phyloP scores from a whole-genome alignment of 2,888 invertebrate genomes.

The Dysmachus trigonus region DNA sequence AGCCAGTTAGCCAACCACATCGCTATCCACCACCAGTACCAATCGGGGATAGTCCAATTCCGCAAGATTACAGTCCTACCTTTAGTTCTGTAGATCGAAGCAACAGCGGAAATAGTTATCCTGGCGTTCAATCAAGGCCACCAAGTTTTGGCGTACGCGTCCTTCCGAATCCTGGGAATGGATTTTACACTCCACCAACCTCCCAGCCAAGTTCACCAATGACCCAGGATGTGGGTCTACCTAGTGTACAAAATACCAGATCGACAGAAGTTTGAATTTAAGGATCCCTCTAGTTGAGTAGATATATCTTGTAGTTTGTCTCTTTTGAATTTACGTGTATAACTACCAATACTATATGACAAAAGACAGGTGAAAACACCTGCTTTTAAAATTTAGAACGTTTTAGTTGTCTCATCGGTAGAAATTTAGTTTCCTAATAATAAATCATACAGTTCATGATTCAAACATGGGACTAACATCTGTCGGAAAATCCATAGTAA shows the following conservation, averaged over 20 bases:
- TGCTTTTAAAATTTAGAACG: not conserved
- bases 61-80: conserved; percentile 61
- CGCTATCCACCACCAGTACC: conserved; percentile 58
- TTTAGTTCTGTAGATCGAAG: conserved; percentile 62
- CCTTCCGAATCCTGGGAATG: conserved; percentile 56
- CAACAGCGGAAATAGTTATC: conserved; percentile 57
- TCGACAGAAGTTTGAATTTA: conserved; percentile 63
- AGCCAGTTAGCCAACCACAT: conserved; percentile 48
- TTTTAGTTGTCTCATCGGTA: not conserved
- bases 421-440: not conserved
- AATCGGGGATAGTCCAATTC: conserved; percentile 52
- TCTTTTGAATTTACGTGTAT: not conserved
- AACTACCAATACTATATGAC: not conserved
- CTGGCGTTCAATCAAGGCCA: conserved; percentile 54
- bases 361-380: not conserved
- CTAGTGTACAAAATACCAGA: conserved; percentile 58
- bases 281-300: not conserved
- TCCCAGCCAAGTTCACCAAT: conserved; percentile 36
- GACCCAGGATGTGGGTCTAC: conserved; percentile 62
- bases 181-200: conserved; percentile 56
- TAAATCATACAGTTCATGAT: not conserved
- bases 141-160: conserved; percentile 60
- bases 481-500: not conserved
- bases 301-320: not conserved
- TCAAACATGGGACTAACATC: not conserved